A percentile compares a stretch with the other conserved stretches of the same genome.
These are phyloP conservation scores for Parazoanthus swiftii DNA, from an alignment of 92 coral and sea anemone genomes.

Conservation along the genomic window DNA sequence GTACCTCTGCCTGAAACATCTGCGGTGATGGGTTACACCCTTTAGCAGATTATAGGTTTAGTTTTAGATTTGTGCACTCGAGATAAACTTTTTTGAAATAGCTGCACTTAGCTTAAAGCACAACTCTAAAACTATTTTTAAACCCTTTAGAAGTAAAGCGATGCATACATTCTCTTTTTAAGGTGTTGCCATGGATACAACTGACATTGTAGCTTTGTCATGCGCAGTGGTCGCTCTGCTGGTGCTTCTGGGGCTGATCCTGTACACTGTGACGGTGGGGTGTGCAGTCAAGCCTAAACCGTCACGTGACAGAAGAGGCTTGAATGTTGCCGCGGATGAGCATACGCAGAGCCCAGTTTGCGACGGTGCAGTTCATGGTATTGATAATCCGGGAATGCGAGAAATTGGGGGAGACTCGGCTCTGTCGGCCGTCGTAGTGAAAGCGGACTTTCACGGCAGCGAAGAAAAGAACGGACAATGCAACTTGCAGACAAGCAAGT, in stretches of 20 bases:
- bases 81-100: too few species aligned
- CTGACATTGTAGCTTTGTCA: conserved; percentile 3
- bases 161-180: background rate
- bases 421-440: background rate
- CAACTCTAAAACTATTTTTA: too few species aligned
- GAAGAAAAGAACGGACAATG: background rate
- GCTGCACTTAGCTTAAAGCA: too few species aligned
- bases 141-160: too few species aligned
- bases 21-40: too few species aligned
- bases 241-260: conserved; percentile 9
- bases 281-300: background rate
- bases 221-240: conserved; percentile 28
- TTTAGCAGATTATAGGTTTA: too few species aligned
- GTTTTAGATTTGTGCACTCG: too few species aligned
- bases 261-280: conserved; percentile 5
- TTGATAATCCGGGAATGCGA: conserved; percentile 36
- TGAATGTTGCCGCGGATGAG: background rate
- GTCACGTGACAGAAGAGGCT: background rate
- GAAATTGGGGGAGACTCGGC: conserved; percentile 1
- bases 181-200: conserved; percentile 32
- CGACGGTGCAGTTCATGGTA: background rate
- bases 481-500: conserved; percentile 20
- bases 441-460: conserved; percentile 1
- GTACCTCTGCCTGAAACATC: too few species aligned
- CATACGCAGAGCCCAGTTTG: background rate